Conservation (phyloP, 2,888 invertebrate genomes). For the Synergus laeviventris region DNA sequence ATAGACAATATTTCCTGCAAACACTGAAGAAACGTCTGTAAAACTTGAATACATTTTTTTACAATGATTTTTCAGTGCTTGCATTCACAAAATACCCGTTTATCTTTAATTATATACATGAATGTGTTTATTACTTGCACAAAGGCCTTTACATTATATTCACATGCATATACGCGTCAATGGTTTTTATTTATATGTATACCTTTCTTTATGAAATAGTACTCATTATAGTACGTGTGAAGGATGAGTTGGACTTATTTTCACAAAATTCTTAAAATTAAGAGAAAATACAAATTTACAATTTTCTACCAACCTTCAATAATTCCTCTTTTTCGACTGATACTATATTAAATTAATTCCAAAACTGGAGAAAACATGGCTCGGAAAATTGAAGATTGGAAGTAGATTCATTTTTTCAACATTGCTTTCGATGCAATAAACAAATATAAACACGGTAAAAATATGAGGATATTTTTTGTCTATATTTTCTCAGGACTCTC, state of each 20-base stretch:
- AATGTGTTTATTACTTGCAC: slow-evolving; percentile 59
- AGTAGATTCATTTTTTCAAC: neutral
- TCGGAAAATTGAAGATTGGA: neutral
- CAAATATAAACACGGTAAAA: neutral
- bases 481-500: slow-evolving; percentile 1
- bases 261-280: slow-evolving; percentile 6
- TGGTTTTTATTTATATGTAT: slow-evolving; percentile 48
- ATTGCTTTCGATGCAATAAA: too few relatives aligned
- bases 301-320: slow-evolving; percentile 21
- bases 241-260: slow-evolving; percentile 37
- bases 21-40: slow-evolving; percentile 12
- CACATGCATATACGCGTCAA: slow-evolving; percentile 56
- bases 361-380: neutral
- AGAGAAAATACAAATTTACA: slow-evolving; percentile 22
- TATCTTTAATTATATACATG: slow-evolving; percentile 35
- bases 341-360: neutral
- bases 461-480: neutral
- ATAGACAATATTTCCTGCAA: slow-evolving; percentile 30
- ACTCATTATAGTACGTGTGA: slow-evolving; percentile 42
- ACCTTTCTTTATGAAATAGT: slow-evolving; percentile 52
- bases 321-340: neutral
- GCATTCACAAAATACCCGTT: neutral
- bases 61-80: slow-evolving; percentile 11
- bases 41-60: slow-evolving; percentile 2
- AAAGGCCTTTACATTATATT: slow-evolving; percentile 62